Evolutionary conservation across 2,888 invertebrate genomes (phyloP).

Genomic region (Linnaemya vulpina): DNA sequence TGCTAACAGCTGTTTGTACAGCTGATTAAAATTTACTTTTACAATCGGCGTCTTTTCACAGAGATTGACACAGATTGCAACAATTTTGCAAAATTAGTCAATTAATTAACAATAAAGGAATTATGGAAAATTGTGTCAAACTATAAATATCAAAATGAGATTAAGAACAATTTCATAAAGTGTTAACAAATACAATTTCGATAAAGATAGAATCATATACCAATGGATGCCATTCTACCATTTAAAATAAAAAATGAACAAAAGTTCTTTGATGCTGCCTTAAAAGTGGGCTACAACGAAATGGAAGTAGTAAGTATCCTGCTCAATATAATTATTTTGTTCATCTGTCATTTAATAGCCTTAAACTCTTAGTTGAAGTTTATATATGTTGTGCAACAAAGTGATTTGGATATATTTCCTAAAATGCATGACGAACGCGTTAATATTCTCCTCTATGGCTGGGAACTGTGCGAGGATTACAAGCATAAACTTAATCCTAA

Average conservation of each 20-base stretch:
- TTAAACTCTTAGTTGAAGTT: slow-evolving; percentile 74
- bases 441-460: slow-evolving; percentile 76
- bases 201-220: slow-evolving; percentile 6
- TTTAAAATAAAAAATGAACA: slow-evolving; percentile 73
- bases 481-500: slow-evolving; percentile 51
- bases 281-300: slow-evolving; percentile 77
- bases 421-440: slow-evolving; percentile 77
- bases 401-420: slow-evolving; percentile 78
- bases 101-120: slow-evolving; percentile 6
- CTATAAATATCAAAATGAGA: slow-evolving; percentile 19
- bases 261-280: slow-evolving; percentile 75
- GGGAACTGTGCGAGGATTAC: slow-evolving; percentile 77
- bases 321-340: neutral
- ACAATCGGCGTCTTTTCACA: slow-evolving; percentile 56
- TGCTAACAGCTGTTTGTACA: slow-evolving; percentile 55
- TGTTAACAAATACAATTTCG: neutral
- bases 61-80: neutral
- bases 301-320: slow-evolving; percentile 76
- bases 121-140: neutral
- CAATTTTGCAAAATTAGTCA: neutral
- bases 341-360: neutral
- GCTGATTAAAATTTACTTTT: slow-evolving; percentile 55
- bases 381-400: slow-evolving; percentile 73
- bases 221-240: slow-evolving; percentile 78
- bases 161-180: neutral